These are phyloP conservation scores for Dichetophora obliterata DNA, from an alignment of 2,888 invertebrate genomes.

Conservation along the genomic window DNA sequence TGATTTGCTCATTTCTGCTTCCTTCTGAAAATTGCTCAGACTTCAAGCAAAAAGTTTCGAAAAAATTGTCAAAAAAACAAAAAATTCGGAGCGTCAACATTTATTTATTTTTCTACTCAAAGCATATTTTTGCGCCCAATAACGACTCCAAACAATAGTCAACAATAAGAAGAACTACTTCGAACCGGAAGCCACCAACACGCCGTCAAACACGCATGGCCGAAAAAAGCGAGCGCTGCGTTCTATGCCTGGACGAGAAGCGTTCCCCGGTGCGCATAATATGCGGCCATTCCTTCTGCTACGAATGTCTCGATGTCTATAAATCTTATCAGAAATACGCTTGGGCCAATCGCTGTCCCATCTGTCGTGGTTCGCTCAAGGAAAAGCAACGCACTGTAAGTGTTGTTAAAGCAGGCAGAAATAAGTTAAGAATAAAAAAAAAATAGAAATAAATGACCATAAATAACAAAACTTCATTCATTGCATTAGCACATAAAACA, in stretches of 20 bases:
- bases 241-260: constrained; percentile 51
- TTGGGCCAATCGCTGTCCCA: constrained; percentile 52
- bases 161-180: constrained; percentile 2
- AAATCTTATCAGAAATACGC: constrained; percentile 47
- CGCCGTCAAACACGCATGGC: constrained; percentile 22
- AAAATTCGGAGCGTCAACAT: constrained; percentile 26
- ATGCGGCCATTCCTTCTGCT: constrained; percentile 53
- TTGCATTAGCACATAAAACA: not conserved
- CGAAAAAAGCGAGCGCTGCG: constrained; percentile 40
- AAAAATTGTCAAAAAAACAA: constrained; percentile 31
- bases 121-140: constrained; percentile 26
- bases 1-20: not conserved
- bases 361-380: constrained; percentile 45
- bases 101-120: constrained; percentile 40
- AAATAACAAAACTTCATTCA: not conserved
- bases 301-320: constrained; percentile 47
- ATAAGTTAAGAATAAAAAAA: too few species aligned
- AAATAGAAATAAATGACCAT: not conserved
- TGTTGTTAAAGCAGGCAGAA: not conserved
- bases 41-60: constrained; percentile 21
- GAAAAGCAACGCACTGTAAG: constrained; percentile 46
- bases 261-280: constrained; percentile 48
- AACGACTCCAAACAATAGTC: constrained; percentile 13
- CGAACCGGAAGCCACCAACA: not conserved
- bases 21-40: not conserved